Evolutionary conservation across 2,113 vertebrate species (phyloP), one percentile per base, ranked within the genome.

Genomic region (Plotosus lineatus): DNA sequence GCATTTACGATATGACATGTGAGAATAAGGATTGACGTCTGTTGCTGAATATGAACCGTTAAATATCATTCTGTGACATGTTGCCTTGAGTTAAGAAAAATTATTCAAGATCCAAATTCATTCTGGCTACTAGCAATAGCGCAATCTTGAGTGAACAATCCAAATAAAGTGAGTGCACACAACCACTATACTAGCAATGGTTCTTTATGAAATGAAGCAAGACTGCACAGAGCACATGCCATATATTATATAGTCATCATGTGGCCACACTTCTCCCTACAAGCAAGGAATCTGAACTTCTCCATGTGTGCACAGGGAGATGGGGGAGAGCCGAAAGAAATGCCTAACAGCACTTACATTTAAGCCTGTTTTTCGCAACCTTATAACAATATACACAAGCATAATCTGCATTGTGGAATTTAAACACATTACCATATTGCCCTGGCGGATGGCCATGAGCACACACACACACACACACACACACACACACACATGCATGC

Each of bases 171-270:
- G 87, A 89, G 86, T 80, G 38, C 73, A 88, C 80, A 50, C 46
- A 83, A 87, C 87, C 85, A n/a, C n/a, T n/a, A n/a, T n/a, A n/a
- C n/a, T n/a, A n/a, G n/a, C n/a, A n/a, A 92, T 90, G 91, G 91
- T 87, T 90, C 90, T 89, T 90, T 89, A 90, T 91, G 90, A 93
- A 89, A 91, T 90, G 89, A 90, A 91, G 87, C 89, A 82, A 90
- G 90, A 92, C 90, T 89, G 90, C 90, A 90, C 87, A 87, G 89
- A 92, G 91, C 92, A 93, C 91, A 92, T 92, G 92, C 92, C 91
- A 93, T 90, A 93, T 92, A 92, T 92, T 89, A 91, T 92, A 92
- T 88, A 89, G 89, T 93, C 91, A 93, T 83, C 88, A 86, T 86
- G 88, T 90, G 89, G 88, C 90, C 93, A 89, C 86, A 82, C 88